Percentiles rank a stretch among this genome's conserved stretches.
These are phyloP conservation scores for Bucorvus abyssinicus DNA, from an alignment of 2,797 vertebrate genomes.

Conservation along the genomic window DNA sequence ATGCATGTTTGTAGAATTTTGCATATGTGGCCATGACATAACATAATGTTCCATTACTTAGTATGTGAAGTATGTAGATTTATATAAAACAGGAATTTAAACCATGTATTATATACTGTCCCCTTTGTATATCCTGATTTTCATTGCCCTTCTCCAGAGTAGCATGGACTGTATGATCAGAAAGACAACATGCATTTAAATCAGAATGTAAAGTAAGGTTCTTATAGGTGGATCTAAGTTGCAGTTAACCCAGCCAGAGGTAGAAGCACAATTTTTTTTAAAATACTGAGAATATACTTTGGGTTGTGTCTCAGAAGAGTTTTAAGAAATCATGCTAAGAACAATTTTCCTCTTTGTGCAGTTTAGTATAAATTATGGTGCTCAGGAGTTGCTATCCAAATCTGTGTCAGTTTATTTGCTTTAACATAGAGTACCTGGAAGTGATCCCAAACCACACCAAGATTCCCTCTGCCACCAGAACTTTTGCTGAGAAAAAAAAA, in stretches of 20 bases:
- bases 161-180: neutral
- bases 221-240: neutral
- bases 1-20: neutral
- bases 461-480: neutral
- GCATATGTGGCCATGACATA: neutral
- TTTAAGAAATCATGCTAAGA: neutral
- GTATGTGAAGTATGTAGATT: neutral
- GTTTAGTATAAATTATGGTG: neutral
- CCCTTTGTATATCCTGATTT: neutral
- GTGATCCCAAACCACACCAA: neutral
- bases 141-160: neutral
- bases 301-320: neutral
- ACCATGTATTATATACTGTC: neutral
- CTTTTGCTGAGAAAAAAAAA: neutral
- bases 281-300: neutral
- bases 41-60: neutral
- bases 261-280: neutral
- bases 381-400: neutral
- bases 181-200: neutral
- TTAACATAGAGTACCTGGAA: neutral
- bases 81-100: neutral
- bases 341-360: neutral
- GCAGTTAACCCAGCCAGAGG: neutral
- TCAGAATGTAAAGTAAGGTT: neutral
- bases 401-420: neutral